A percentile compares a stretch with the other conserved stretches of the same genome.
Evolutionary conservation across 2,888 invertebrate species (phyloP).

Genomic region (Achlya flavicornis): DNA sequence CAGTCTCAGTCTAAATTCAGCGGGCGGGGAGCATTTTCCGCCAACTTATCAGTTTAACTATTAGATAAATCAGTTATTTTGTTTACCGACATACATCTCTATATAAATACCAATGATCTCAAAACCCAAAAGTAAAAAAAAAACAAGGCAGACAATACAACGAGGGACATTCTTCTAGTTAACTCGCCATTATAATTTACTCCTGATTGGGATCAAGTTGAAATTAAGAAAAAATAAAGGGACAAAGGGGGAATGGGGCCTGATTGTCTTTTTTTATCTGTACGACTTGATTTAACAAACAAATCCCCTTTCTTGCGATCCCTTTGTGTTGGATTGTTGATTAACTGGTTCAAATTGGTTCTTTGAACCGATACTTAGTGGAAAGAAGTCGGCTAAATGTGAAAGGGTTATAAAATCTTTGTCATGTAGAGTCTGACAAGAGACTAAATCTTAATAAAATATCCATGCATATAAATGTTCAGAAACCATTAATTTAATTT

Average conservation of each 20-base stretch:
- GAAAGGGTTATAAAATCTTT: constrained; percentile 7
- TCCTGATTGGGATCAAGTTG: constrained; percentile 81
- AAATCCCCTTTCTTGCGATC: constrained; percentile 54
- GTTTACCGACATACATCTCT: constrained; percentile 44
- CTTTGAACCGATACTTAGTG: constrained; percentile 32
- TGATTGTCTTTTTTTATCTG: constrained; percentile 77
- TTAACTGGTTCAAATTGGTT: constrained; percentile 57
- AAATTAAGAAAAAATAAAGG: constrained; percentile 83
- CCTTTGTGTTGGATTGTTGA: constrained; percentile 56
- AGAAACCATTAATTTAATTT: too few species aligned
- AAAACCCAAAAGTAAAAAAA: constrained; percentile 56
- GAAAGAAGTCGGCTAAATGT: constrained; percentile 20
- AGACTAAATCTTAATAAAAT: too few species aligned
- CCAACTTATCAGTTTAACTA: too few species aligned
- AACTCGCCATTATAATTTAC: constrained; percentile 82
- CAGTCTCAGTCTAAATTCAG: too few species aligned
- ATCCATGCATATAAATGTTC: too few species aligned
- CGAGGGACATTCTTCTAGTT: constrained; percentile 75
- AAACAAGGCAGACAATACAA: constrained; percentile 73
- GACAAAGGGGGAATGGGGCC: constrained; percentile 56
- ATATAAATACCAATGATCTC: constrained; percentile 65
- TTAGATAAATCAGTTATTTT: too few species aligned
- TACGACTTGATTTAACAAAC: constrained; percentile 78
- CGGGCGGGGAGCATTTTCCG: too few species aligned
- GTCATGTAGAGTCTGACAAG: too few species aligned